A percentile compares a stretch with the other conserved stretches of the same genome.
These are phyloP conservation scores for Leptinotarsa undecemlineata DNA, from an alignment of 1,140 invertebrate species.

Conservation along the genomic window DNA sequence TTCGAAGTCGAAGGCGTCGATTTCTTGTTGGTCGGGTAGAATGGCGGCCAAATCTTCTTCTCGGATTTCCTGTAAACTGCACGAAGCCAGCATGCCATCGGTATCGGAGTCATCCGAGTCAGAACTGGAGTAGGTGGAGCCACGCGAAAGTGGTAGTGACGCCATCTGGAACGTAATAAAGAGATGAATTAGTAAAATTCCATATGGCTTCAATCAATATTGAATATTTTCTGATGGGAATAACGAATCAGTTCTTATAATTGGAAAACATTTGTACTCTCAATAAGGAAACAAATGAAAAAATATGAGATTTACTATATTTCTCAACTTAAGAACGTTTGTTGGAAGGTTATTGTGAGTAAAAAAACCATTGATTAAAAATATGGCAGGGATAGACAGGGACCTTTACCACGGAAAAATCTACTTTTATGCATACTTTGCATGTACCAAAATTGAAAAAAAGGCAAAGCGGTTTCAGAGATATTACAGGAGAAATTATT, in stretches of 20 bases:
- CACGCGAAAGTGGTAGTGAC: constrained; percentile 50
- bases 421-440: too few species aligned
- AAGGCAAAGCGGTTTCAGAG: too few species aligned
- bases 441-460: too few species aligned
- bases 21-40: constrained; percentile 65
- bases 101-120: constrained; percentile 51
- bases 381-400: too few species aligned
- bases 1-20: constrained; percentile 67
- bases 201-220: background rate
- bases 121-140: constrained; percentile 51
- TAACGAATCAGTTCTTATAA: too few species aligned
- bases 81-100: constrained; percentile 49
- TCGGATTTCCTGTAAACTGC: constrained; percentile 62
- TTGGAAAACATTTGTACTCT: background rate
- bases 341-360: too few species aligned
- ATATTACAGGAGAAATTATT: too few species aligned
- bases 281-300: too few species aligned
- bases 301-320: too few species aligned
- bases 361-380: too few species aligned
- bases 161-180: constrained; percentile 48
- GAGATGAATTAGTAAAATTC: background rate
- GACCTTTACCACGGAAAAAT: too few species aligned
- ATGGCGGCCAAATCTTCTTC: constrained; percentile 71
- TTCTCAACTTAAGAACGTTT: too few species aligned
- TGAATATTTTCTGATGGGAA: background rate